Percentiles rank a stretch among this genome's conserved stretches.
Evolutionary conservation across 2,113 vertebrate genomes (phyloP).

Genomic region (Ornithorhynchus anatinus): DNA sequence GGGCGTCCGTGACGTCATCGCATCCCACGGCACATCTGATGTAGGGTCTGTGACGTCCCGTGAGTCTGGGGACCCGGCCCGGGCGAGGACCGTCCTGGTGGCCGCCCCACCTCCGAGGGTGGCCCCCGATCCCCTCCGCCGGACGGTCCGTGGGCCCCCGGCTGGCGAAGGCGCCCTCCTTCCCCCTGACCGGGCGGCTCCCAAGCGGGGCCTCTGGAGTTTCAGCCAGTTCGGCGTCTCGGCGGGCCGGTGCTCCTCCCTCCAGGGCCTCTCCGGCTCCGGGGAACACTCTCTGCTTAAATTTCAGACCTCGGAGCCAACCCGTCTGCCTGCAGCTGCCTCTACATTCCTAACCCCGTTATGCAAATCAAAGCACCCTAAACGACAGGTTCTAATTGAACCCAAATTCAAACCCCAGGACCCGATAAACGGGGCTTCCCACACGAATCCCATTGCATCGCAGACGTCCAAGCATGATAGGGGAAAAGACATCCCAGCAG

Average conservation of each 20-base stretch:
- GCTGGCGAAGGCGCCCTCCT: too few species aligned
- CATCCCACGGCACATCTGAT: too few species aligned
- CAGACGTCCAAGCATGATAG: too few species aligned
- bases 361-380: conserved; percentile 75
- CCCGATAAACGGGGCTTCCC: conserved; percentile 48
- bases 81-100: too few species aligned
- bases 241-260: conserved; percentile 42
- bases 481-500: too few species aligned
- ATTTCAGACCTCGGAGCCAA: conserved; percentile 78
- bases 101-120: too few species aligned
- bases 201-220: conserved; percentile 31
- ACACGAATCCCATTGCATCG: conserved; percentile 46
- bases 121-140: too few species aligned
- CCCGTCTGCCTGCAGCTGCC: conserved; percentile 71
- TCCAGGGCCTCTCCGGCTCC: conserved; percentile 47
- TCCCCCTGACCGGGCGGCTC: too few species aligned
- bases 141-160: too few species aligned
- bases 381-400: conserved; percentile 70
- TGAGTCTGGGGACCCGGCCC: too few species aligned
- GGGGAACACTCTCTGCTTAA: conserved; percentile 72
- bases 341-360: conserved; percentile 76
- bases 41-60: too few species aligned
- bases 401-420: conserved; percentile 64
- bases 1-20: too few species aligned
- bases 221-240: conserved; percentile 44